Conservation (phyloP, 2,113 vertebrate genomes). For the Microtus pennsylvanicus region DNA sequence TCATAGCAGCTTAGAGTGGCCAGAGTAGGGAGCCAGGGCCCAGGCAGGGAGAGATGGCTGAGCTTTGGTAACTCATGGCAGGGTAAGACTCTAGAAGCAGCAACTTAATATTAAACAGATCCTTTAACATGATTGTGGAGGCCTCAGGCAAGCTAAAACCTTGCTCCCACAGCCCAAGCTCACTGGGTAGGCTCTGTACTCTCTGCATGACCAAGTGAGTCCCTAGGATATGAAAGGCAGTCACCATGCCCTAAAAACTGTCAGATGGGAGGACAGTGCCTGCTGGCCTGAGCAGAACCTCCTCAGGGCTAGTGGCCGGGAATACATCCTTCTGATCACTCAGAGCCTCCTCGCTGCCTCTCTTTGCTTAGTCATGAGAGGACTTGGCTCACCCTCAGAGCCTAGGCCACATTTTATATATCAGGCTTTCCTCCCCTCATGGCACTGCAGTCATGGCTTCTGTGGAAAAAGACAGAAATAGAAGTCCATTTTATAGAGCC, state of each 20-base stretch:
- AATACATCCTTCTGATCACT: not conserved
- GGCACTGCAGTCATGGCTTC: too few species aligned
- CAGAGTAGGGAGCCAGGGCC: not conserved
- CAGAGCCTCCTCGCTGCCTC: not conserved
- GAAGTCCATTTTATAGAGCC: not conserved
- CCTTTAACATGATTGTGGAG: not conserved
- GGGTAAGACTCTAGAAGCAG: not conserved
- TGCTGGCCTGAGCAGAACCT: not conserved
- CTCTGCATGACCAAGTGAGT: not conserved
- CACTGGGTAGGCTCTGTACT: not conserved
- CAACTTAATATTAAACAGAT: not conserved
- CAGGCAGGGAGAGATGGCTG: not conserved
- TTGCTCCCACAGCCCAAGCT: not conserved
- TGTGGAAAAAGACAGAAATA: not conserved
- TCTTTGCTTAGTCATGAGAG: not conserved
- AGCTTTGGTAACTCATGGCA: not conserved
- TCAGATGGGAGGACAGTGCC: not conserved
- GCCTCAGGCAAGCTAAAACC: too few species aligned
- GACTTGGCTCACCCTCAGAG: not conserved
- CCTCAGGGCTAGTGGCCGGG: too few species aligned
- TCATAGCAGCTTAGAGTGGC: not conserved
- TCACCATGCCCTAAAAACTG: not conserved
- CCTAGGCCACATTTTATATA: not conserved
- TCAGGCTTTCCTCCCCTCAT: not conserved
- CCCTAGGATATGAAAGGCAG: not conserved